Base-by-base conservation (phyloP, 2,888 invertebrate species). In the Spisula subtruncata region DNA sequence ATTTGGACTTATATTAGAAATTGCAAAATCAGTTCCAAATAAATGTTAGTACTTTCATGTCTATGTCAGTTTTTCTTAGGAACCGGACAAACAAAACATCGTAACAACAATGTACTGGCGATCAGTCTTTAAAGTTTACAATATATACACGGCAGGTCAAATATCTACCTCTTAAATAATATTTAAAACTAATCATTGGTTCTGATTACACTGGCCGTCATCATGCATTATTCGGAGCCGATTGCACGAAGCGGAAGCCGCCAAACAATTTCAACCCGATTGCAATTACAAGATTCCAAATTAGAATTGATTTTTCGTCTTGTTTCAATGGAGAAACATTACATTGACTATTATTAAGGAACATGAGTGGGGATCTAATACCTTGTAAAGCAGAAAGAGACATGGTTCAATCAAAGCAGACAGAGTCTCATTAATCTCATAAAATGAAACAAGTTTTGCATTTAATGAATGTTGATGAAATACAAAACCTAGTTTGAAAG, bases 271-370 rank as follows among this genome's bases (percentile, higher is more conserved):
- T 66, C 25, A 66, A 66, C 25, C 25, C 8, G 25, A 66, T 66
- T n/a, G 60, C 60, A 25, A 66, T 66, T 66, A 66, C 60, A n/a
- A 66, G 60, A 25, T 56, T 25, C 60, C 10, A 66, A 66, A 66
- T 60, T 18, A 20, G 60, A 60, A 60, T 60, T 60, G 60, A 60
- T 66, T 41, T 66, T 66, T 66, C 60, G 25, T 25, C 60, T 1
- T 66, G n/a, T n/a, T 8, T 66, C 25, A 66, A 66, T n/a, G n/a
- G 60, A 25, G 60, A 66, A 66, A n/a, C 10, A 66, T 66, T n/a
- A n/a, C n/a, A n/a, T n/a, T 10, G 25, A 66, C 25, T n/a, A 51
- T 51, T 16, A 51, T 51, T 1, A 51, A 51, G 41, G 41, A 51
- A 12, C 51, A 8, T 51, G 51, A 12, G 4, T 16, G 1, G 12